A percentile compares a stretch with the other conserved stretches of the same genome.
Conservation (phyloP, 2,888 invertebrate species). For the Machimus rusticus region DNA sequence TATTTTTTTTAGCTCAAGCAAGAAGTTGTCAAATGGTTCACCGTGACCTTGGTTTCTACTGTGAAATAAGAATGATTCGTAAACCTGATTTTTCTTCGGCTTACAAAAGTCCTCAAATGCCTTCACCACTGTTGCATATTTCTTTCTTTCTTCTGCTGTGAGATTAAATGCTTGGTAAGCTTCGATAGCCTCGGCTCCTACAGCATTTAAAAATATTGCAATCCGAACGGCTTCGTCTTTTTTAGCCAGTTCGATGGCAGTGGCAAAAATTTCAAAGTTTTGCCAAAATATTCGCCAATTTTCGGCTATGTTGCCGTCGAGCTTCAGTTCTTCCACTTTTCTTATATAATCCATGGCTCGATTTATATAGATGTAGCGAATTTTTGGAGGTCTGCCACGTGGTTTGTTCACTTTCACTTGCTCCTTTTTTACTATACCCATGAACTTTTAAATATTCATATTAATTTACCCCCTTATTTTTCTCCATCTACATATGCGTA, state of each 20-base stretch:
- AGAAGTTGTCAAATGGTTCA: neutral
- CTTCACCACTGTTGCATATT: no score
- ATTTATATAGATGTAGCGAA: neutral
- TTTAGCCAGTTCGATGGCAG: neutral
- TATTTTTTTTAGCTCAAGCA: neutral
- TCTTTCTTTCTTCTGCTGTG: no score
- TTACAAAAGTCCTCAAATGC: no score
- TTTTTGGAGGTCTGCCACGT: conserved; percentile 4
- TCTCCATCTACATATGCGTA: no score
- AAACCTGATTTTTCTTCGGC: no score
- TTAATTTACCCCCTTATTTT: no score
- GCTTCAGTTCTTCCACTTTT: neutral
- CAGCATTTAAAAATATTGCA: neutral
- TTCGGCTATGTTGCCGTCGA: conserved; percentile 22
- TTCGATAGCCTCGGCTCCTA: neutral
- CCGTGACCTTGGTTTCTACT: neutral
- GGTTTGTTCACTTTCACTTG: neutral
- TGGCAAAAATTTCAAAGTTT: conserved; percentile 1
- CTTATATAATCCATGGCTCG: neutral
- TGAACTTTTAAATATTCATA: neutral
- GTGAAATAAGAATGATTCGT: no score
- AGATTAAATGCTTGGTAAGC: no score
- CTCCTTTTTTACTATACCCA: neutral
- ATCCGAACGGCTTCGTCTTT: neutral
- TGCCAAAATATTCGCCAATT: conserved; percentile 2